phyloP scores from a whole-genome alignment of 2,888 invertebrate species.

The Rhopalosiphum nymphaeae region DNA sequence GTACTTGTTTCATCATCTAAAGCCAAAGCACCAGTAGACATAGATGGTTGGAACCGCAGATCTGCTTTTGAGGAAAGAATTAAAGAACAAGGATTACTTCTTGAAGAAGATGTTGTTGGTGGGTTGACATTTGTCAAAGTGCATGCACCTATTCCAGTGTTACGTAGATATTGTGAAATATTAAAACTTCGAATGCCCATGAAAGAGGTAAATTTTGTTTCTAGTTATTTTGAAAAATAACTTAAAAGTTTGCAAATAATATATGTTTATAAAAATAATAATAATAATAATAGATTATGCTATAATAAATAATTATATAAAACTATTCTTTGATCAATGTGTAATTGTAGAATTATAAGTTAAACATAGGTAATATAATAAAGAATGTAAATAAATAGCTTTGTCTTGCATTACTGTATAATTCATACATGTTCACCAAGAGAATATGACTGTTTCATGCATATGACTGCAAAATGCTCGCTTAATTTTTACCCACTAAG shows the following conservation, averaged over 20 bases:
- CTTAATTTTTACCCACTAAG: too few species aligned
- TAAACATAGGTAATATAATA: not conserved
- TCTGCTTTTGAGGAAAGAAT: slow-evolving; percentile 66
- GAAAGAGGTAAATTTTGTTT: slow-evolving; percentile 73
- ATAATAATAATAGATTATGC: not conserved
- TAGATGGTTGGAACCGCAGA: slow-evolving; percentile 64
- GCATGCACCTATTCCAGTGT: slow-evolving; percentile 86
- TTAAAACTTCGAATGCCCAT: slow-evolving; percentile 93
- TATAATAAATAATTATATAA: not conserved
- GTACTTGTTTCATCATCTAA: slow-evolving; percentile 62
- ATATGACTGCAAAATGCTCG: too few species aligned
- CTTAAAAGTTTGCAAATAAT: not conserved
- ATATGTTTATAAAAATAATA: not conserved
- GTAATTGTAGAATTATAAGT: not conserved
- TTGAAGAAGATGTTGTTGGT: slow-evolving; percentile 66
- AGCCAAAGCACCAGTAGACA: slow-evolving; percentile 58
- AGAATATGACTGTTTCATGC: too few species aligned
- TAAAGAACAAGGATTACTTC: slow-evolving; percentile 66
- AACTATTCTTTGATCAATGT: not conserved
- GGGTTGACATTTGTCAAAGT: slow-evolving; percentile 79
- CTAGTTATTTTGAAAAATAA: not conserved
- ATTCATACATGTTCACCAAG: too few species aligned
- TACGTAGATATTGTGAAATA: slow-evolving; percentile 90
- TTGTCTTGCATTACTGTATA: not conserved
- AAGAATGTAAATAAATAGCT: not conserved